phyloP scores from a whole-genome alignment of 2,113 vertebrate species.

The Cyrtonyx montezumae region DNA sequence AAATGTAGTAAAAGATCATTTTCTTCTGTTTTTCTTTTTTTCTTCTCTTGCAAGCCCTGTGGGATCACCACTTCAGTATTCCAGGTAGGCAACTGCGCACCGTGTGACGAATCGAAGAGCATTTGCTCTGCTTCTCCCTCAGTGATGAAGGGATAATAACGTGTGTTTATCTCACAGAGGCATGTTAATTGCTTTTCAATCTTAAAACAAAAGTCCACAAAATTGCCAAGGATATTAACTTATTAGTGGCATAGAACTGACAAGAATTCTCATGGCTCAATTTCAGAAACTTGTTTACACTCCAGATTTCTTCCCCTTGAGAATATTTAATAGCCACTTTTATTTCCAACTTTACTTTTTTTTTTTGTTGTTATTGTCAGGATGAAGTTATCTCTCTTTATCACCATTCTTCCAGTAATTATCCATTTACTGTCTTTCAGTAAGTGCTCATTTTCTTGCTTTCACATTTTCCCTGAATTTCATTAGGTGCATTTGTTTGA shows the following conservation, averaged over 20 bases:
- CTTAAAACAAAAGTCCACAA: not conserved
- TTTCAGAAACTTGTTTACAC: slow-evolving; percentile 39
- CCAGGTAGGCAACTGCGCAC: not conserved
- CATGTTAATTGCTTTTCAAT: slow-evolving; percentile 42
- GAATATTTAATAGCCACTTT: not conserved
- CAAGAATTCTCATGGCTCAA: slow-evolving; percentile 27
- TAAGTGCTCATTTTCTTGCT: not conserved
- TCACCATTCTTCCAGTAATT: slow-evolving; percentile 25
- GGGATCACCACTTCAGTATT: not conserved
- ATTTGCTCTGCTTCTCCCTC: not conserved
- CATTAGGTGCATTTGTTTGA: not conserved
- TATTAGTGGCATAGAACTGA: slow-evolving; percentile 2
- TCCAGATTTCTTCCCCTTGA: not conserved
- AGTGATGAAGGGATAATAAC: not conserved
- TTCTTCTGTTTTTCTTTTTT: not conserved
- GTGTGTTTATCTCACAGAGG: not conserved
- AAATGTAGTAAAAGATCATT: not conserved
- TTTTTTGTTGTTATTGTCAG: not conserved
- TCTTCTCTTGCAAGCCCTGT: fast-evolving
- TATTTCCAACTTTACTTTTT: not conserved
- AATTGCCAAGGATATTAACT: slow-evolving; percentile 15
- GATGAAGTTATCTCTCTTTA: not conserved
- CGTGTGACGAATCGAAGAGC: not conserved
- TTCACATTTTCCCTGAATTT: not conserved
- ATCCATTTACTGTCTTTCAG: not conserved